Conservation (phyloP, 2,888 invertebrate genomes). For the Lasioglossum leucozonium region DNA sequence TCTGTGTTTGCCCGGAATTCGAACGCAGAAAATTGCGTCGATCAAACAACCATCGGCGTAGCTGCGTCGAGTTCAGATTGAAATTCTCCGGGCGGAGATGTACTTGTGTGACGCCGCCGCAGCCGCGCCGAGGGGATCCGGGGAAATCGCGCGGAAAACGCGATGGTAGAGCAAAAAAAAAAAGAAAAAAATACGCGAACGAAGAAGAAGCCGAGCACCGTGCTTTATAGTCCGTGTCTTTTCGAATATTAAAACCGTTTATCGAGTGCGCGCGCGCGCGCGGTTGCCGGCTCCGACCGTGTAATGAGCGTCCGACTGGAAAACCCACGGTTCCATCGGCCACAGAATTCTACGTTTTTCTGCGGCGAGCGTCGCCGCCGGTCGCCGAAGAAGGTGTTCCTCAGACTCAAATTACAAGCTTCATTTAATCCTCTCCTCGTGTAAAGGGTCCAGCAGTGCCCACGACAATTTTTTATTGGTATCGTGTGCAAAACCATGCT, state of each 20-base stretch:
- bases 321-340: neutral
- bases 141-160: constrained; percentile 15
- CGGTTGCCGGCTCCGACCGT: neutral
- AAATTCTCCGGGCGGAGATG: constrained; percentile 28
- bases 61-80: constrained; percentile 42
- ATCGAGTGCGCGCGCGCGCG: constrained; percentile 7
- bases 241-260: constrained; percentile 52
- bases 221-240: constrained; percentile 33
- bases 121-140: neutral
- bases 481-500: too few species aligned
- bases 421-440: too few species aligned
- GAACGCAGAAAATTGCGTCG: constrained; percentile 32
- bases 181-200: neutral
- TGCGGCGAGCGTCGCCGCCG: neutral
- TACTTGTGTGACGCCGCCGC: neutral
- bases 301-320: constrained; percentile 22
- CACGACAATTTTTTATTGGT: too few species aligned
- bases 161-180: neutral
- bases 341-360: neutral
- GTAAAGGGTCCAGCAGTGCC: too few species aligned
- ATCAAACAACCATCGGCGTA: constrained; percentile 35
- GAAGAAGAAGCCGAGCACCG: neutral
- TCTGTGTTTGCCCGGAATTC: constrained; percentile 18
- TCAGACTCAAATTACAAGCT: constrained; percentile 19
- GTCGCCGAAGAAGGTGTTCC: neutral